Base-by-base conservation (phyloP, 1,140 invertebrate species). In the Aphelinus atriplicis region DNA sequence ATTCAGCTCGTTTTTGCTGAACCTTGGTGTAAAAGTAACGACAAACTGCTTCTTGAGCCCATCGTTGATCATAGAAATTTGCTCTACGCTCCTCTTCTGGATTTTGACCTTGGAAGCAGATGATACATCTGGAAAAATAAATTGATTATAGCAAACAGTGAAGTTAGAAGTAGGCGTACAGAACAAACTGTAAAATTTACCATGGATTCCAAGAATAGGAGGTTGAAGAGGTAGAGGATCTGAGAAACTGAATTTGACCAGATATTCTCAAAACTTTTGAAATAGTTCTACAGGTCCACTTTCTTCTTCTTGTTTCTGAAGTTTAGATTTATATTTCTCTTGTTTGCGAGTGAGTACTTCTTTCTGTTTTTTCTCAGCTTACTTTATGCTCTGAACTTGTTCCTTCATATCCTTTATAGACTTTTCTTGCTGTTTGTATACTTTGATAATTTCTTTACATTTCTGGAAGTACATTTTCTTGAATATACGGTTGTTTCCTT, bases 401-500 rank as follows among this genome's bases (percentile, higher is more conserved):
- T 95, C 92, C 90, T 99, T 99, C 85, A 99, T 82, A 73, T 98
- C 97, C 80, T 96, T 97, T 1, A 99, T 84, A 63, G 93, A 90
- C 86, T 98, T 99, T 84, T 99, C 97, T 85, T 99, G 98, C 84
- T 99, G 98, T 84, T 99, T 98, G 86, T 96, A 99, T 78, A 98
- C 97, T 85, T 99, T 99, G 26, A 95, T 89, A 90, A 95, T 93
- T 87, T 99, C 97, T 81, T 96, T 96, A 7, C 94, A 90, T 84
- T 99, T 99, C 84, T 99, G 98, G 0, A 94, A 92, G 84, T 95
- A 94, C 98, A 99, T 99, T 88, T 99, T 99, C 88, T 99, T 99
- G 85, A 99, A 99, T 93, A 96, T 96, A 47, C 94, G 96, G 84
- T 98, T 99, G 88, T 99, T 99, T 78, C 98, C 98, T 87, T 97